These are phyloP conservation scores for Drosophila ficusphila DNA, from an alignment of 1,140 invertebrate genomes.

Conservation along the genomic window DNA sequence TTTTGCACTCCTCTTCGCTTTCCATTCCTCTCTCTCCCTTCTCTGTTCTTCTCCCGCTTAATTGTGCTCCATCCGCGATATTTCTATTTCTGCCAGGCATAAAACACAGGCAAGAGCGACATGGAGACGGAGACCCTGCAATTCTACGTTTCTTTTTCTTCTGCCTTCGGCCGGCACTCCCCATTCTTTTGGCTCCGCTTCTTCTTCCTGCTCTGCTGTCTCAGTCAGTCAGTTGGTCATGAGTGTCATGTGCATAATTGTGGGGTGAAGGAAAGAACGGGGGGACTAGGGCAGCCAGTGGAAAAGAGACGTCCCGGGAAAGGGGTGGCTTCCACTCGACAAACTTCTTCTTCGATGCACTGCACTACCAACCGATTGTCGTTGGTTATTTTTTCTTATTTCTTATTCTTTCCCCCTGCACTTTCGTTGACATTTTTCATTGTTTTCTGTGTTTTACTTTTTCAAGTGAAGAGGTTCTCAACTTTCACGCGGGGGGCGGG, in stretches of 20 bases:
- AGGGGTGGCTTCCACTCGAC: conserved; percentile 3
- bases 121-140: conserved; percentile 1
- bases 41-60: background rate
- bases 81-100: conserved; percentile 49
- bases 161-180: background rate
- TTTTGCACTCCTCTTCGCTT: background rate
- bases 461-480: conserved; percentile 28
- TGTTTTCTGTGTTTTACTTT: background rate
- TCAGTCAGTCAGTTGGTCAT: conserved; percentile 83
- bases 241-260: conserved; percentile 69
- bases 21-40: background rate
- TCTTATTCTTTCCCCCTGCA: conserved; percentile 47
- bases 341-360: conserved; percentile 21
- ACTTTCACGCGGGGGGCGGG: conserved; percentile 11
- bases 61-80: conserved; percentile 29
- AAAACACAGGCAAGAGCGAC: background rate
- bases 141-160: conserved; percentile 3
- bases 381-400: conserved; percentile 2
- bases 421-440: conserved; percentile 50
- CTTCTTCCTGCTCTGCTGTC: conserved; percentile 33
- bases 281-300: background rate
- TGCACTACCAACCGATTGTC: conserved; percentile 14
- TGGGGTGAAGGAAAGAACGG: conserved; percentile 19
- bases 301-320: background rate
- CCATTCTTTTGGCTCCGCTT: conserved; percentile 3